Percentiles rank a stretch among this genome's conserved stretches.
These are phyloP conservation scores for Macquaria australasica DNA, from an alignment of 2,113 vertebrate species.

Conservation along the genomic window DNA sequence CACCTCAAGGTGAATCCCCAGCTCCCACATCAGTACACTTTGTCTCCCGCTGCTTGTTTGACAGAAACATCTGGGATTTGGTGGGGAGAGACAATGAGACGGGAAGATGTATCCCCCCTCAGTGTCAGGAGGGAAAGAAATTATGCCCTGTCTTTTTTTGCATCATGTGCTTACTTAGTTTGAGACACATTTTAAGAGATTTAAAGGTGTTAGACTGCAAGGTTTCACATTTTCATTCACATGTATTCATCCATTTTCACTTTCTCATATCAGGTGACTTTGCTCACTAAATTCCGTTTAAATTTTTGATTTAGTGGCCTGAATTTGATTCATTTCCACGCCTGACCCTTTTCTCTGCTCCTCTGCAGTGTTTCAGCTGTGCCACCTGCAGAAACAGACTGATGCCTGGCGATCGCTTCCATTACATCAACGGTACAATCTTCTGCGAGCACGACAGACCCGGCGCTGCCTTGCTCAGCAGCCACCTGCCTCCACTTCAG, in stretches of 20 bases:
- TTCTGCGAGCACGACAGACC: conserved; percentile 89
- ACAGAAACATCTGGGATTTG: conserved; percentile 56
- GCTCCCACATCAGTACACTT: not conserved
- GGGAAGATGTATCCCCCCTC: not conserved
- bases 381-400: conserved; percentile 87
- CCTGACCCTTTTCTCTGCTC: not conserved
- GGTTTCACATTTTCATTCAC: not conserved
- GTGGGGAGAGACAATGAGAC: not conserved
- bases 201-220: not conserved
- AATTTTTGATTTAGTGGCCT: not conserved
- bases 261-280: not conserved
- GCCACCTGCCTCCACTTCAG: conserved; percentile 84
- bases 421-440: conserved; percentile 87
- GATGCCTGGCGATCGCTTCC: conserved; percentile 87
- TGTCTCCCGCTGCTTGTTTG: conserved; percentile 48
- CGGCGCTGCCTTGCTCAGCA: conserved; percentile 75
- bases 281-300: not conserved
- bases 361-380: conserved; percentile 87
- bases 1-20: conserved; percentile 86
- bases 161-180: not conserved
- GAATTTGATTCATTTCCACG: not conserved
- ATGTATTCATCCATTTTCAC: not conserved
- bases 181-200: not conserved
- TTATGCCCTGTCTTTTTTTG: not conserved
- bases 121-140: not conserved